These are phyloP conservation scores for Incurvaria masculella DNA, from an alignment of 2,888 invertebrate species.

Conservation along the genomic window DNA sequence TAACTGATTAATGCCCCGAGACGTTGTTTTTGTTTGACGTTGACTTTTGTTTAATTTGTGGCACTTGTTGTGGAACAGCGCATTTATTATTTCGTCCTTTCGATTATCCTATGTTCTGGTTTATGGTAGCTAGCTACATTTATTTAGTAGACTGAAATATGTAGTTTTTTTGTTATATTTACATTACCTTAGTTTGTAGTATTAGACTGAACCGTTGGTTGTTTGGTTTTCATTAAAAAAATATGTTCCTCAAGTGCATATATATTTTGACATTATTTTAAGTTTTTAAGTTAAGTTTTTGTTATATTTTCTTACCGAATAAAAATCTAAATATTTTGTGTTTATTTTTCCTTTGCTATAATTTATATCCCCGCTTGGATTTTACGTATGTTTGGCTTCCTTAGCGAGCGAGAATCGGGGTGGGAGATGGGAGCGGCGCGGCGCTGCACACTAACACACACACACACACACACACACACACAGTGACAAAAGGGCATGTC, in stretches of 20 bases:
- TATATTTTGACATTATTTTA: not conserved
- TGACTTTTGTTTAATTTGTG: too few relatives aligned
- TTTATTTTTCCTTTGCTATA: conserved; percentile 1
- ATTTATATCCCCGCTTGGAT: not conserved
- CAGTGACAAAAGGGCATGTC: too few relatives aligned
- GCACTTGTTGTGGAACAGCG: not conserved
- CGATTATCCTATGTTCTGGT: not conserved
- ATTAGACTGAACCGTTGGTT: not conserved
- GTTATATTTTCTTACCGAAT: conserved; percentile 4
- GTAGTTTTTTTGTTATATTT: not conserved
- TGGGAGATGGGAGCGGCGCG: not conserved
- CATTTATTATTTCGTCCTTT: not conserved
- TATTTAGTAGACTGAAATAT: not conserved
- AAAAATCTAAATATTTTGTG: not conserved
- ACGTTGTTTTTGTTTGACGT: too few relatives aligned
- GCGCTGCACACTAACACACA: not conserved
- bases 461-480: not conserved
- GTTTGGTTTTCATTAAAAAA: not conserved
- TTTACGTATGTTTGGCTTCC: not conserved
- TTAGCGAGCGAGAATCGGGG: not conserved
- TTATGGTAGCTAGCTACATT: not conserved
- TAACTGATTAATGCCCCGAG: too few relatives aligned
- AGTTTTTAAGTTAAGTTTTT: conserved; percentile 10
- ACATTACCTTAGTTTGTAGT: not conserved
- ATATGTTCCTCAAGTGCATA: not conserved